Evolutionary conservation across 2,797 vertebrate genomes (phyloP).

Genomic region (Diplodus sargus): DNA sequence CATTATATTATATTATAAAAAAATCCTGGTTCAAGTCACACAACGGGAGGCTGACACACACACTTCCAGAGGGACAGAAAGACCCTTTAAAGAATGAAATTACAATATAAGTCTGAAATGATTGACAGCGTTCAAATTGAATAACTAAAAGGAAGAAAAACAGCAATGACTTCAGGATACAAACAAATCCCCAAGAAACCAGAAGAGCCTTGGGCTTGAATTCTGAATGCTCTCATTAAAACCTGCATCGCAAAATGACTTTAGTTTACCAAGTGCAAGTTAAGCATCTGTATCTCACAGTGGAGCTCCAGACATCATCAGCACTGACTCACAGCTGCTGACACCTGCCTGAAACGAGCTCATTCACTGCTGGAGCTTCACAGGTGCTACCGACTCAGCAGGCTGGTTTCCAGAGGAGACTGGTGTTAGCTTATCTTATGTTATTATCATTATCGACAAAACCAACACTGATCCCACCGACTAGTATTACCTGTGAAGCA

Average conservation of each 20-base stretch:
- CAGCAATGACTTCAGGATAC: too few relatives aligned
- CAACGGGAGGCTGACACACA: too few relatives aligned
- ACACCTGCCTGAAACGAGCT: conserved; percentile 1
- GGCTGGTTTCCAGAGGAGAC: conserved; percentile 3
- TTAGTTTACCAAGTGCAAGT: too few relatives aligned
- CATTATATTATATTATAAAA: too few relatives aligned
- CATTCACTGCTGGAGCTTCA: background rate
- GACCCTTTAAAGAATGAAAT: background rate
- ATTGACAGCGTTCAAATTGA: background rate
- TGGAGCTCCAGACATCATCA: background rate
- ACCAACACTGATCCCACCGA: background rate
- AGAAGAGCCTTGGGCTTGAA: background rate
- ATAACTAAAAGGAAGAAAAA: background rate
- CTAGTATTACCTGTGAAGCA: background rate
- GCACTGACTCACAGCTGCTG: conserved; percentile 9
- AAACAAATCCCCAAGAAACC: conserved; percentile 6
- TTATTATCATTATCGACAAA: background rate
- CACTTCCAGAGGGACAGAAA: too few relatives aligned
- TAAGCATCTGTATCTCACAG: background rate
- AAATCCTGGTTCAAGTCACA: too few relatives aligned
- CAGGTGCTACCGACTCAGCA: background rate
- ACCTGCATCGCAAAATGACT: background rate
- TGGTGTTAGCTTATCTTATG: background rate
- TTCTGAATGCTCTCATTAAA: background rate
- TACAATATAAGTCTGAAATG: too few relatives aligned